Evolutionary conservation across 2,888 invertebrate genomes (phyloP), one percentile per base, ranked within the genome.

Genomic region (Lasioglossum marginatum): DNA sequence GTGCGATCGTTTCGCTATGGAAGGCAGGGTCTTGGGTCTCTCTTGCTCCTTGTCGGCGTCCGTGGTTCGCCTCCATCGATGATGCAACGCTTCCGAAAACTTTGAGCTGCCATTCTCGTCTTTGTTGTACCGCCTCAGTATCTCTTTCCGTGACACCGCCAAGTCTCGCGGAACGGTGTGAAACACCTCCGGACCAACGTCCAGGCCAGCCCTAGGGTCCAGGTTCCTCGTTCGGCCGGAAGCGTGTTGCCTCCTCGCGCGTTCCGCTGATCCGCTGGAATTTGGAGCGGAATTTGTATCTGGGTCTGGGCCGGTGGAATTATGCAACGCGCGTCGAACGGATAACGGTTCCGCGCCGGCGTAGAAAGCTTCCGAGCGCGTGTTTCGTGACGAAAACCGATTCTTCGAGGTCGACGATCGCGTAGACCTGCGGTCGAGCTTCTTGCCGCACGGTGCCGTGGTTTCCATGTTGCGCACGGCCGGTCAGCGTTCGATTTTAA

Each of bases 271-370:
- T 80, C 81, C 87, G 81, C 76, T 85, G 84, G 92, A 92, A 92
- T 92, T 91, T 79, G 91, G 88, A 79, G 86, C 87, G 89, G 91
- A 88, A 91, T 90, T 85, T 76, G 89, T 90, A 92, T 93, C 92
- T 92, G 93, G 92, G 92, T 94, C 93, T 92, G 92, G 92, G 93
- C 89, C 92, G 81, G 86, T 34, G 79, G 91, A 87, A 93, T 94
- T 94, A 94, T 94, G 94, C 94, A 94, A 92, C 83, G 89, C 92
- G 89, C 93, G 94, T 93, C 90, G 91, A 80, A 83, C 84, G 85
- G 91, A 88, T 92, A 94, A 94, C 94, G 93, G 93, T 91, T 93
- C 91, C 75, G 79, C 85, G 90, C 89, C 91, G 83, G 89, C 90
- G 90, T 92, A 92, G 92, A 90, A 91, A 90, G 90, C 92, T 86